These are phyloP conservation scores for Diabrotica virgifera DNA, from an alignment of 1,140 invertebrate species.

Conservation along the genomic window DNA sequence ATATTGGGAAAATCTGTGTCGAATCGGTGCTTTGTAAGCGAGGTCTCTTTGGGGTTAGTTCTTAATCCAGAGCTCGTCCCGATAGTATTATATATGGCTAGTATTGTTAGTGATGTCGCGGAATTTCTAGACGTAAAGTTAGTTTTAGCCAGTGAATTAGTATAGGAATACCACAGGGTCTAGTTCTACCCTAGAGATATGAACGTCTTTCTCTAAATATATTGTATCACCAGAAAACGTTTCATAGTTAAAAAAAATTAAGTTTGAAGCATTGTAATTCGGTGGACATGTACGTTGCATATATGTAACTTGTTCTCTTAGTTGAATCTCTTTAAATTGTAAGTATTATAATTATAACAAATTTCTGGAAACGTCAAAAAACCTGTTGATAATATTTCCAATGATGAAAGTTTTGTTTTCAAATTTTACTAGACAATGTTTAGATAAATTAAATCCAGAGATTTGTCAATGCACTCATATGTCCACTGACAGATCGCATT, in stretches of 20 bases:
- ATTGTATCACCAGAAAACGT: slow-evolving; percentile 19
- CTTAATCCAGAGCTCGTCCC: not conserved
- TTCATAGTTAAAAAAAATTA: slow-evolving; percentile 23
- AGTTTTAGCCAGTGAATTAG: slow-evolving; percentile 46
- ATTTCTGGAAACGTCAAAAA: slow-evolving; percentile 3
- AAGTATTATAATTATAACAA: slow-evolving; percentile 18
- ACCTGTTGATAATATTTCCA: not conserved
- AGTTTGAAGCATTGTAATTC: not conserved
- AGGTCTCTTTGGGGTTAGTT: not conserved
- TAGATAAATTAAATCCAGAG: slow-evolving; percentile 22
- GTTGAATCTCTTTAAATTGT: slow-evolving; percentile 22
- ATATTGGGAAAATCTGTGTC: no score
- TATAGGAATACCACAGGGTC: slow-evolving; percentile 49
- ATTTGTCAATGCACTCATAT: no score
- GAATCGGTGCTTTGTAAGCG: no score
- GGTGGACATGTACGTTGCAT: not conserved
- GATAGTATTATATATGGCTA: slow-evolving; percentile 33
- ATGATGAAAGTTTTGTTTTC: not conserved
- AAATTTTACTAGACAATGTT: slow-evolving; percentile 23
- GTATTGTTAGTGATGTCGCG: slow-evolving; percentile 44
- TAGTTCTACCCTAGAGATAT: slow-evolving; percentile 48
- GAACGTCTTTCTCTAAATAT: slow-evolving; percentile 33
- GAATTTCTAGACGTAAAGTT: slow-evolving; percentile 38
- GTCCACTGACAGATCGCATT: no score
- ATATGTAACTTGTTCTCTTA: slow-evolving; percentile 4